Base-by-base conservation (phyloP, 1,140 invertebrate genomes). In the Theocolax elegans region DNA sequence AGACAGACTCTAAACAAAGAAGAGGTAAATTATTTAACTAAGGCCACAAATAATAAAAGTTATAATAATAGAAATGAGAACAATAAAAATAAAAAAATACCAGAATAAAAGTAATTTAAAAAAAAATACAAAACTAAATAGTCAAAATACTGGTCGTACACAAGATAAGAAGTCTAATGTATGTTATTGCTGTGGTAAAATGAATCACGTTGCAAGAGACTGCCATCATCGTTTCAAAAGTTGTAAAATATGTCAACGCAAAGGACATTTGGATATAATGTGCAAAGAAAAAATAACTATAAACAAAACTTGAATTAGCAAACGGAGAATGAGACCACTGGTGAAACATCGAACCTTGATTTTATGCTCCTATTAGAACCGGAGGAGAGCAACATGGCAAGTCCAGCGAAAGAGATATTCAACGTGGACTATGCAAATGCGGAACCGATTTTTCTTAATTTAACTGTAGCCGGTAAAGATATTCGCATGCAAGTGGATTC, bases 401-500 rank as follows among this genome's bases (percentile, higher is more conserved):
- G 29, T 54, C 3, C n/a, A 48, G n/a, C 4, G 46, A 48, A 48
- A 4, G 9, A 48, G 46, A 48, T 21, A 6, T 21, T 3, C 19
- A 48, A 7, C n/a, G 2, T 6, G 21, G n/a, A 48, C 21, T 2
- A 48, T 21, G 7, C 6, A 21, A 48, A 6, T 21, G 46, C 46
- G 46, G 46, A 48, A 6, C 66, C 66, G 1, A 59, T 68, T 51
- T 68, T 29, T 27, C 2, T 68, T 0, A 21, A 68, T 4, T n/a
- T 68, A 6, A 23, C 19, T 4, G 23, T 68, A 17, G 59, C 6
- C 12, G 12, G 12, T 38, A 38, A 68, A 15, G 27, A n/a, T 25
- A 35, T 27, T 58, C 13, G 23, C 6, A n/a, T 68, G 17, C 44
- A 59, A 59, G 42, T 68, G 6, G 66, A 67, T 23, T 35, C 65